Conservation (phyloP, 2,888 invertebrate genomes). For the Plemyria rubiginata region DNA sequence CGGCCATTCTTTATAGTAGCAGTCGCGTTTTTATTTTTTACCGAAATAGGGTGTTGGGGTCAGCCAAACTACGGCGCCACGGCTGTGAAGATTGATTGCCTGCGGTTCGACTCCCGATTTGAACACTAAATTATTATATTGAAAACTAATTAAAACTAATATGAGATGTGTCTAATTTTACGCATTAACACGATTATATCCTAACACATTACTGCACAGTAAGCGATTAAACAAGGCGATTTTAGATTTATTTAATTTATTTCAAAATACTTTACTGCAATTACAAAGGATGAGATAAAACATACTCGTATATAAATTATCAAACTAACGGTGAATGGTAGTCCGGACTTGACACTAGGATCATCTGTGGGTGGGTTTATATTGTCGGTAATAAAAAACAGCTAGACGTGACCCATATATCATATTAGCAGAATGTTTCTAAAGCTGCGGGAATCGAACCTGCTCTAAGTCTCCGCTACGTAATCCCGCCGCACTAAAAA, state of each 20-base stretch:
- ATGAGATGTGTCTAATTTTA: slow-evolving; percentile 33
- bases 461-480: not conserved
- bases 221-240: not conserved
- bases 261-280: too few species aligned
- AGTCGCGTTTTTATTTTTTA: slow-evolving; percentile 60
- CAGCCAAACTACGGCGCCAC: slow-evolving; percentile 74
- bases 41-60: slow-evolving; percentile 72
- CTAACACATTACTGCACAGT: slow-evolving; percentile 1
- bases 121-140: slow-evolving; percentile 55
- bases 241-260: not conserved
- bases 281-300: too few species aligned
- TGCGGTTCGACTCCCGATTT: slow-evolving; percentile 60
- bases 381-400: not conserved
- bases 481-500: not conserved
- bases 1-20: slow-evolving; percentile 76
- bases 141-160: slow-evolving; percentile 59
- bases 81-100: slow-evolving; percentile 72
- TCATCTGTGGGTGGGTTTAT: too few species aligned
- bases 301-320: not conserved
- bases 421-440: not conserved
- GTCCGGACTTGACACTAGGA: too few species aligned
- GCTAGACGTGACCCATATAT: not conserved
- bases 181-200: slow-evolving; percentile 7
- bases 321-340: not conserved
- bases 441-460: not conserved